Evolutionary conservation across 2,797 vertebrate species (phyloP), one percentile per base, ranked within the genome.

Genomic region (Pithecia hirsuta): DNA sequence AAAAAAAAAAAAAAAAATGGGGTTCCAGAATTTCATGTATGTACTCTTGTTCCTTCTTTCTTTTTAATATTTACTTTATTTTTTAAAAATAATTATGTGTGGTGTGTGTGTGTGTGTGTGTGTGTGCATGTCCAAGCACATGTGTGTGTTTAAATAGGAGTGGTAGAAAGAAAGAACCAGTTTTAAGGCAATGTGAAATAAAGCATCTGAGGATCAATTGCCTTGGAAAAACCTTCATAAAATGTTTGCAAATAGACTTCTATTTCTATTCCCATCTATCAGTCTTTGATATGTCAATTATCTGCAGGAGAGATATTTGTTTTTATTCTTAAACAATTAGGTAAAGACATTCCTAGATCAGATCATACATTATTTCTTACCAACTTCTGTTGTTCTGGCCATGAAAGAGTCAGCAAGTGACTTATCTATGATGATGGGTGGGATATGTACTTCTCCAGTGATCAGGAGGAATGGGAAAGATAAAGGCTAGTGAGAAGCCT

Each of bases 251-350:
- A 48, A 24, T 15, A 41, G 26, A 48, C 26, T 87, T 97, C 30
- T 85, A 6, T 75, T 86, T 94, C 41, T 83, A n/a, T 5, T 72
- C 20, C 20, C 12, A 22, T 39, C 14, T 55, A 26, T 61, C 59
- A 12, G 30, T 75, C 36, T 55, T 86, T 91, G 57, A 41, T 41
- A 44, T 52, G 20, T 59, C 7, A 2, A 61, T 48, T 93, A 80
- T 67, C 36, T 67, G 15, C 15, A 57, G n/a, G 39, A 84, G 57
- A 87, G 6, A 67, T 67, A 2, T n/a, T 88, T 80, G 20, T 30
- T 85, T 97, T 89, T 70, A 55, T 79, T 86, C 76, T 87, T 92
- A 83, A 85, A 59, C 20, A 50, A 39, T 88, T 89, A 81, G 55
- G 17, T 48, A 75, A 93, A 89, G 93, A 52, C 26, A 79, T 74